A percentile compares a stretch with the other conserved stretches of the same genome.
Evolutionary conservation across 2,888 invertebrate species (phyloP).

Genomic region (Eupithecia insigniata): DNA sequence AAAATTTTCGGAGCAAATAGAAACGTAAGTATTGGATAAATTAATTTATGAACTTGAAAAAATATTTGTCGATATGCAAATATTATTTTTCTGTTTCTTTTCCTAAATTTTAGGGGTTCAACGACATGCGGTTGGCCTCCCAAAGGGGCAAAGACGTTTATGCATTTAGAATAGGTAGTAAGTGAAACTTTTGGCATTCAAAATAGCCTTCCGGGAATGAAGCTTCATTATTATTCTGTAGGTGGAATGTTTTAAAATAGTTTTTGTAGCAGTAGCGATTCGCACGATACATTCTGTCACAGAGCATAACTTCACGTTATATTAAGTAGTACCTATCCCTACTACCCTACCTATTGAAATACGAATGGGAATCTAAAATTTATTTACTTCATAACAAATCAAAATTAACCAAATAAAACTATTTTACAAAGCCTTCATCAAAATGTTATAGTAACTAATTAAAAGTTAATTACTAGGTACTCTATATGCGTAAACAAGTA

Average conservation of each 20-base stretch:
- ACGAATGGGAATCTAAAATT: not conserved
- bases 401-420: no score
- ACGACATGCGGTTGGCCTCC: not conserved
- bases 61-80: no score
- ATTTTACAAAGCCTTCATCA: no score
- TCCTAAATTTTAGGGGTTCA: not conserved
- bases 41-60: no score
- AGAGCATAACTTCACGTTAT: conserved; percentile 25
- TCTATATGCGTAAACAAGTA: no score
- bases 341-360: not conserved
- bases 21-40: no score
- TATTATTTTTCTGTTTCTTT: not conserved
- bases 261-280: conserved; percentile 34
- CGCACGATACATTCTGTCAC: conserved; percentile 31
- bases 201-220: conserved; percentile 35
- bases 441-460: no score
- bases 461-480: no score
- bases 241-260: conserved; percentile 32
- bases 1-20: not conserved
- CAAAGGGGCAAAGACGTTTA: conserved; percentile 3
- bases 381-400: no score
- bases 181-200: conserved; percentile 30
- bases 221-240: conserved; percentile 24
- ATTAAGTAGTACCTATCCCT: not conserved
- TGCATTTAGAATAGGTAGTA: conserved; percentile 16